Evolutionary conservation across 92 coral and sea anemone genomes (phyloP).

Genomic region (Chrysogorgia sp.): DNA sequence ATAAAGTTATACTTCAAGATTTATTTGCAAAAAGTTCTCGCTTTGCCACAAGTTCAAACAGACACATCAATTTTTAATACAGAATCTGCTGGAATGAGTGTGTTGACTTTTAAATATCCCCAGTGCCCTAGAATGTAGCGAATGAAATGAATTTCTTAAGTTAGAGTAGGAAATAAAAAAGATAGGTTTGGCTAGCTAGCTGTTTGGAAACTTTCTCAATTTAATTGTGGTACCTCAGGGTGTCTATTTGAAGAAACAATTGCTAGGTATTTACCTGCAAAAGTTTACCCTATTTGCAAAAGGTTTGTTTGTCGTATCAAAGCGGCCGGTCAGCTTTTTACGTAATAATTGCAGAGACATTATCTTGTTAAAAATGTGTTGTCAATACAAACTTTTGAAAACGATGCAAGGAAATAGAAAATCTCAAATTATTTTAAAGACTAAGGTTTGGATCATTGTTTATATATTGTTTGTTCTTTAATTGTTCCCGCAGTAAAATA

Average conservation of each 20-base stretch:
- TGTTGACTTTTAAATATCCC: background rate
- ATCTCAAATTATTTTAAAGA: no score
- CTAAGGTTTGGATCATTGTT: background rate
- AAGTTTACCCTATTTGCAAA: slow-evolving; percentile 3
- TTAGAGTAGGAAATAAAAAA: background rate
- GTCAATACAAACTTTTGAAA: no score
- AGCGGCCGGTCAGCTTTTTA: background rate
- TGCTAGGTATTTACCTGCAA: slow-evolving; percentile 36
- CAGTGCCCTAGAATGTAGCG: no score
- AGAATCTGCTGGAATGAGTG: background rate
- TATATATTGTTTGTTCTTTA: background rate
- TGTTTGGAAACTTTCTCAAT: background rate
- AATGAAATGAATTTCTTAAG: background rate
- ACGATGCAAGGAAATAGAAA: no score
- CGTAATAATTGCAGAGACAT: background rate
- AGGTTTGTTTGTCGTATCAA: background rate
- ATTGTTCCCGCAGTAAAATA: slow-evolving; percentile 1
- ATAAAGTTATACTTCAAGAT: background rate
- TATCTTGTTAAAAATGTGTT: background rate
- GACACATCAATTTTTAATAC: slow-evolving; percentile 12
- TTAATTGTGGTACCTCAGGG: slow-evolving; percentile 14
- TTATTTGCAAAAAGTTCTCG: background rate
- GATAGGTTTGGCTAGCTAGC: background rate
- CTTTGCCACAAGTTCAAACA: slow-evolving; percentile 10
- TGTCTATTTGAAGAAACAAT: slow-evolving; percentile 9